Evolutionary conservation across 2,113 vertebrate genomes (phyloP).

Genomic region (Spheniscus mendiculus): DNA sequence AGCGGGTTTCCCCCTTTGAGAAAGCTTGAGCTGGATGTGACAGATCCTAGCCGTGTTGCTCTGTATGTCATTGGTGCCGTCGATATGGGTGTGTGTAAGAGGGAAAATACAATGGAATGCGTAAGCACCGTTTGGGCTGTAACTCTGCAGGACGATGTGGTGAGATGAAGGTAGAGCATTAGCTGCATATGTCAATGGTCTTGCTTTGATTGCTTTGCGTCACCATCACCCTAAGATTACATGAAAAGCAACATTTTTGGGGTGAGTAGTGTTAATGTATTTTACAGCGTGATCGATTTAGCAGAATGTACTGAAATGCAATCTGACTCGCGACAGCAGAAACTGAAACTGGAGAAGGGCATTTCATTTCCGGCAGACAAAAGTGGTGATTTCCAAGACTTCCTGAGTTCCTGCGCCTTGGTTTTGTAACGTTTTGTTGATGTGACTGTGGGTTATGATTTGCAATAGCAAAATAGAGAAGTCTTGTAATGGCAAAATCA

Average conservation of each 20-base stretch:
- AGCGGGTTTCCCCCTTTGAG: not conserved
- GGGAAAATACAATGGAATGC: not conserved
- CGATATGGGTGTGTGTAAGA: not conserved
- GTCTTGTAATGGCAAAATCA: not conserved
- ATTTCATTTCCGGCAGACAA: slow-evolving; percentile 46
- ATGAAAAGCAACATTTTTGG: not conserved
- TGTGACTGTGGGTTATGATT: slow-evolving; percentile 28
- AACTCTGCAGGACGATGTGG: not conserved
- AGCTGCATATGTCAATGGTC: not conserved
- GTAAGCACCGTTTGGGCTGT: not conserved
- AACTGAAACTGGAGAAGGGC: not conserved
- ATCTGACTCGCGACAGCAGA: not conserved
- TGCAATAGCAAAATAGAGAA: not conserved
- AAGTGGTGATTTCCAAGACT: slow-evolving; percentile 19
- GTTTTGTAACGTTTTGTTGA: slow-evolving; percentile 16
- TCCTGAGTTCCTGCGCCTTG: not conserved
- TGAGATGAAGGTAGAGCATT: not conserved
- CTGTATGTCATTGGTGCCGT: not conserved
- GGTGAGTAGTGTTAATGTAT: slow-evolving; percentile 61
- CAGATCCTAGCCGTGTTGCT: not conserved
- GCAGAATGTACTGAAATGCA: slow-evolving; percentile 17
- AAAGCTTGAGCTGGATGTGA: not conserved
- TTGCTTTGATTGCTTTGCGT: slow-evolving; percentile 50
- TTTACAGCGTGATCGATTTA: slow-evolving; percentile 74
- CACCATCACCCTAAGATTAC: not conserved